A percentile compares a stretch with the other conserved stretches of the same genome.
These are phyloP conservation scores for Piliocolobus tephrosceles DNA, from an alignment of 2,113 vertebrate genomes.

Conservation along the genomic window DNA sequence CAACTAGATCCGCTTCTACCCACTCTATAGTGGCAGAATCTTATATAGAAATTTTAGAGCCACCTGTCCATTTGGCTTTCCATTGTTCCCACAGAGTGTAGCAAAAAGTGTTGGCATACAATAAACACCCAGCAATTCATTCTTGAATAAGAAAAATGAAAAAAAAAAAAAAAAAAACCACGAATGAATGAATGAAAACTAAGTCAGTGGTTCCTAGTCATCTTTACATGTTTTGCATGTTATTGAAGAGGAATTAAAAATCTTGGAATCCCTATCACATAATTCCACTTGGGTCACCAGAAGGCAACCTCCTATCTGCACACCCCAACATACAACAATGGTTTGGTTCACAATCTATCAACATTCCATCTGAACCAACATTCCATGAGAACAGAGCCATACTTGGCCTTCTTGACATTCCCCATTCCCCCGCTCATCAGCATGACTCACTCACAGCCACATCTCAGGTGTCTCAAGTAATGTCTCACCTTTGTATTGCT, in stretches of 20 bases:
- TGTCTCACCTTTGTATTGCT: conserved; percentile 73
- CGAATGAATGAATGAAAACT: background rate
- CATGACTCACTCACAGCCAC: conserved; percentile 79
- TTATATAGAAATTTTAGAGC: background rate
- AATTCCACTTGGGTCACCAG: background rate
- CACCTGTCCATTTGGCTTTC: background rate
- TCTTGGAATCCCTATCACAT: conserved; percentile 42
- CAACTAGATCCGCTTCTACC: no score
- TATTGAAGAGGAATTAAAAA: conserved; percentile 31
- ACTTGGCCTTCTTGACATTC: conserved; percentile 71
- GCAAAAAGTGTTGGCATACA: background rate
- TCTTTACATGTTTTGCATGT: background rate
- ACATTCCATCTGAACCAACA: conserved; percentile 73
- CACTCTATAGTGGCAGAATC: no score
- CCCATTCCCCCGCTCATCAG: conserved; percentile 72
- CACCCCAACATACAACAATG: conserved; percentile 60
- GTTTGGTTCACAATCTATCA: conserved; percentile 72
- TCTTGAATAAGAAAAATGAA: background rate
- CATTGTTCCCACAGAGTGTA: fast-evolving
- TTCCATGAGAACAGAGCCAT: conserved; percentile 69
- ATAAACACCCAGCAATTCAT: background rate
- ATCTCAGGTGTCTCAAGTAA: conserved; percentile 77
- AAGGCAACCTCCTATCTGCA: conserved; percentile 69
- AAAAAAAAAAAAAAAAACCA: background rate
- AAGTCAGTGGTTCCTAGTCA: background rate